phyloP scores from a whole-genome alignment of 2,888 invertebrate genomes.

The Gastrophysa polygoni region DNA sequence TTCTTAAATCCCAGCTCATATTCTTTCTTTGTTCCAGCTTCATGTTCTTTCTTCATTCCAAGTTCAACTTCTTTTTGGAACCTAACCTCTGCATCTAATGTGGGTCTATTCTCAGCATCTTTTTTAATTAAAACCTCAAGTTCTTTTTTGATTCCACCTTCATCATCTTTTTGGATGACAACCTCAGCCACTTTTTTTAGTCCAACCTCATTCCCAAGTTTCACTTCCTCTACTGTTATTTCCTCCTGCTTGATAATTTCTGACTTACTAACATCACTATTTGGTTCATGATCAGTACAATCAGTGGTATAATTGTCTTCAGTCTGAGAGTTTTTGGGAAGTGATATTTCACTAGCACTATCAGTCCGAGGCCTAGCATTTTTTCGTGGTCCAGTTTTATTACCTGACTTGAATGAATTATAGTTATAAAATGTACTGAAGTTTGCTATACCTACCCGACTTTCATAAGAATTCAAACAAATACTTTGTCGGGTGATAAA shows the following conservation, averaged over 20 bases:
- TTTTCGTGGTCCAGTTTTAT: conserved; percentile 30
- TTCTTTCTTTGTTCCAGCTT: too few species aligned
- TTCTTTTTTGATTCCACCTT: too few species aligned
- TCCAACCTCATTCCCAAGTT: conserved; percentile 40
- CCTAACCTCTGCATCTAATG: too few species aligned
- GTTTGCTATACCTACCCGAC: conserved; percentile 67
- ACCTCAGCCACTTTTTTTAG: too few species aligned
- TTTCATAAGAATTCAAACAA: conserved; percentile 77
- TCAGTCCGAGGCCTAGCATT: conserved; percentile 32
- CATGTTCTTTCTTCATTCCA: too few species aligned
- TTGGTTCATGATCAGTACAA: conserved; percentile 27
- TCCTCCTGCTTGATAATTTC: conserved; percentile 57
- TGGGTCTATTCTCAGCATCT: too few species aligned
- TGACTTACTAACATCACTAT: conserved; percentile 21
- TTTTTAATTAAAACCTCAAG: too few species aligned
- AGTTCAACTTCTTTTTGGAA: too few species aligned
- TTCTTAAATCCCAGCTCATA: conserved; percentile 43
- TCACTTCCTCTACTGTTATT: conserved; percentile 48
- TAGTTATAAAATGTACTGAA: conserved; percentile 26
- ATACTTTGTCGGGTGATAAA: conserved; percentile 79
- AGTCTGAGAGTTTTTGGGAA: conserved; percentile 24
- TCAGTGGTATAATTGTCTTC: conserved; percentile 33
- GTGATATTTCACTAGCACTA: conserved; percentile 37
- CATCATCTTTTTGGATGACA: too few species aligned
- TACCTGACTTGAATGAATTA: conserved; percentile 25